phyloP scores from a whole-genome alignment of 2,888 invertebrate species.

The Crioceris asparagi region DNA sequence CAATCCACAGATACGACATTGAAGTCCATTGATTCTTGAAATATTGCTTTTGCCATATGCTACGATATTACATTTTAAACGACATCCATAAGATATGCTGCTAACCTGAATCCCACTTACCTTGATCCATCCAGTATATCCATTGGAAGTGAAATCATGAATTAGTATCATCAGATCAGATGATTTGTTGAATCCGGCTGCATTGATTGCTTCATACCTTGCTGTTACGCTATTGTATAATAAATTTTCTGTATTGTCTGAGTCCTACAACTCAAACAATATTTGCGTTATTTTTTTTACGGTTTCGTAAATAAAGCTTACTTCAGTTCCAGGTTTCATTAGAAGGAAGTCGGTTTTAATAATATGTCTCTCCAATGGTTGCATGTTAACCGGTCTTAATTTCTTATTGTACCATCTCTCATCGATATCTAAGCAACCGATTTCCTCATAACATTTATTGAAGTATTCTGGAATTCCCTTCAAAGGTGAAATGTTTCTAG shows the following conservation, averaged over 20 bases:
- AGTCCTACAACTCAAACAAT: no score
- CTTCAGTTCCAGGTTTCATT: slow-evolving; percentile 22
- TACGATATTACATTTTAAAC: slow-evolving; percentile 9
- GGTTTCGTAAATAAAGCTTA: slow-evolving; percentile 4
- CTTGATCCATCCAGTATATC: slow-evolving; percentile 38
- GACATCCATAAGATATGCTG: not conserved
- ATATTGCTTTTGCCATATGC: slow-evolving; percentile 20
- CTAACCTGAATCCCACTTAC: slow-evolving; percentile 17
- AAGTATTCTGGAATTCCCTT: slow-evolving; percentile 24
- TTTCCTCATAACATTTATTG: slow-evolving; percentile 32
- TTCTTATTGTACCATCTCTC: slow-evolving; percentile 34
- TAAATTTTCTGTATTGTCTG: slow-evolving; percentile 9
- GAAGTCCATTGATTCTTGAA: slow-evolving; percentile 12
- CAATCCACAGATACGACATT: slow-evolving; percentile 45
- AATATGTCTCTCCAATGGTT: slow-evolving; percentile 33
- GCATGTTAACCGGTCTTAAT: slow-evolving; percentile 32
- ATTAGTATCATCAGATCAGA: slow-evolving; percentile 30
- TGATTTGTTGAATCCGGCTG: slow-evolving; percentile 26
- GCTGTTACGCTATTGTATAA: slow-evolving; percentile 15
- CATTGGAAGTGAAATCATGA: slow-evolving; percentile 39
- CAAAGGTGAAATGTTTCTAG: no score
- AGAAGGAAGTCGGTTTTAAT: slow-evolving; percentile 36
- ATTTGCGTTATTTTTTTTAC: no score
- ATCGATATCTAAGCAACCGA: slow-evolving; percentile 35
- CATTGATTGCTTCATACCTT: slow-evolving; percentile 19